Evolutionary conservation across 2,113 vertebrate genomes (phyloP), one percentile per base, ranked within the genome.

Genomic region (Grantiella picta): DNA sequence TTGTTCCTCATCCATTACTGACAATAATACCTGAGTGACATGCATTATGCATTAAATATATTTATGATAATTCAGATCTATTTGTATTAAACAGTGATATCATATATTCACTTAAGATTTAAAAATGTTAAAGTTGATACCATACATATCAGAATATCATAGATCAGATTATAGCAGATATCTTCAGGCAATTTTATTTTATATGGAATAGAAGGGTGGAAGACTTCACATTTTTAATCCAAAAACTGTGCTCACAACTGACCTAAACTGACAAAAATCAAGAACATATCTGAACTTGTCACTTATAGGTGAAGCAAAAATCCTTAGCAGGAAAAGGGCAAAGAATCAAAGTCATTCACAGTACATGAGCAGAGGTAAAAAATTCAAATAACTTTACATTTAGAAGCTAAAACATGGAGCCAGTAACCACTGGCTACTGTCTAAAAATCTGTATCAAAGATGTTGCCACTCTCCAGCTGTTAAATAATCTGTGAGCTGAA

Each of bases 31-130:
- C 68, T 78, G 76, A 92, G 40, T 83, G 82, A 60, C 63, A 85
- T 68, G 78, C 92, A 94, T 87, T 92, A 76, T 59, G 77, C 77
- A 75, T 92, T 92, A 82, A 95, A 95, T 93, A 75, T 84, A 93
- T 95, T 90, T 89, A 86, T 83, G 91, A 71, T 78, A 27, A 68
- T 84, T 94, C 69, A 76, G 75, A 89, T 79, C 61, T 82, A 87
- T 95, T 89, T 95, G 44, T 89, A 89, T 76, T 90, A 95, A 96
- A 95, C 36, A 91, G 66, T 52, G 65, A 90, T 70, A 92, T 60
- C 21, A 81, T 54, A 71, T 80, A 90, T 64, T 95, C 60, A 78
- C 69, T 92, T 86, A 77, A 80, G 40, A 64, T 92, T 91, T 80
- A 2, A 53, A 95, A 90, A 80, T 27, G 13, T 77, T 76, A 5